These are phyloP conservation scores for Mormyrus hasselquistii DNA, from an alignment of 2,797 vertebrate species.

Conservation along the genomic window DNA sequence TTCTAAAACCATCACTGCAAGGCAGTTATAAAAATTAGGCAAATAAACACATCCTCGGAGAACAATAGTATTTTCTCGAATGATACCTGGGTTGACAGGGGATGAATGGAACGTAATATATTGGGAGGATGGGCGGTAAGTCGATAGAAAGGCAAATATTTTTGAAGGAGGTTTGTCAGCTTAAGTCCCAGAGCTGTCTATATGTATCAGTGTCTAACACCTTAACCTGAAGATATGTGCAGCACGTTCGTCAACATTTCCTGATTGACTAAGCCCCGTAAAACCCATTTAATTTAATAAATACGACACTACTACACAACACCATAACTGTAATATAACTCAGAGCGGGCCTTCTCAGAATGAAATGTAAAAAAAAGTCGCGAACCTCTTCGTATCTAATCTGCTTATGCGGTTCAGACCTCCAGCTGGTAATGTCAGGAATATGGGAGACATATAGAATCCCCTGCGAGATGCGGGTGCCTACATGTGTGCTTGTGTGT, in stretches of 20 bases:
- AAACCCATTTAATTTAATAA: neutral
- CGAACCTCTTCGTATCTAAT: neutral
- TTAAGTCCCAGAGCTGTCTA: neutral
- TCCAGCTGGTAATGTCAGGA: neutral
- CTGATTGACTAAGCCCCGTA: neutral
- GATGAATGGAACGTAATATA: neutral
- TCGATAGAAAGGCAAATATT: neutral
- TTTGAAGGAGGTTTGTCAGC: neutral
- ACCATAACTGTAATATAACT: neutral
- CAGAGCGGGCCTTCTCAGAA: neutral
- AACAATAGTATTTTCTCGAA: neutral
- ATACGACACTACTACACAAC: neutral
- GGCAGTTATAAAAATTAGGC: conserved; percentile 30
- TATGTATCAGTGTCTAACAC: neutral
- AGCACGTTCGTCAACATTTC: neutral
- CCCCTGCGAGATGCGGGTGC: neutral
- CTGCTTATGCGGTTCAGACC: neutral
- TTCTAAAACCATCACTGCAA: conserved; percentile 27
- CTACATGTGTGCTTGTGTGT: conserved; percentile 24
- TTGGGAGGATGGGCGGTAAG: neutral
- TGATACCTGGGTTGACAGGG: neutral
- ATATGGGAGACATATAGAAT: conserved; percentile 4
- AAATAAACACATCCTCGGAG: neutral
- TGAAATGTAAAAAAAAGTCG: neutral
- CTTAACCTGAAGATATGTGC: neutral